Evolutionary conservation across 2,797 vertebrate species (phyloP).

Genomic region (Pseudochirops cupreus): DNA sequence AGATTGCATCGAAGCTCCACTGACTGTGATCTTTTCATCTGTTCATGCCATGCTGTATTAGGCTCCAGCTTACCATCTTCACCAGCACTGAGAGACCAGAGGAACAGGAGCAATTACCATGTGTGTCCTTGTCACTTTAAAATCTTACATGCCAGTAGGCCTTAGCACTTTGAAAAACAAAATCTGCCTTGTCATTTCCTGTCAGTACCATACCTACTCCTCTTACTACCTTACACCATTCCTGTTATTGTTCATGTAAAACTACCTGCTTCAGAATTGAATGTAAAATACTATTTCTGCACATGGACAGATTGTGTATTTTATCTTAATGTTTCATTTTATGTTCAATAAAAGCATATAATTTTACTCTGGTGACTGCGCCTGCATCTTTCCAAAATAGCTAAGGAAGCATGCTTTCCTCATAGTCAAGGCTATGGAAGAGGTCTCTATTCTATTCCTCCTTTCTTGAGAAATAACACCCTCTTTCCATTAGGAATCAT

Average conservation of each 20-base stretch:
- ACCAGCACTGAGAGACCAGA: constrained; percentile 61
- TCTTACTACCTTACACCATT: constrained; percentile 71
- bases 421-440: background rate
- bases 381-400: constrained; percentile 53
- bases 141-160: constrained; percentile 33
- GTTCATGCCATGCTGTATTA: background rate
- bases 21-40: constrained; percentile 33
- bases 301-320: constrained; percentile 88
- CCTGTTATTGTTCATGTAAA: constrained; percentile 77
- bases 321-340: constrained; percentile 82
- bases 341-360: constrained; percentile 76
- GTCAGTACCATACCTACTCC: constrained; percentile 56
- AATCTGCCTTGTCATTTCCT: constrained; percentile 65
- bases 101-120: constrained; percentile 15
- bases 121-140: background rate
- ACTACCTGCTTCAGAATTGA: constrained; percentile 87
- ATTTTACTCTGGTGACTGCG: constrained; percentile 27
- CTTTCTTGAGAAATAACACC: background rate
- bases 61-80: constrained; percentile 28
- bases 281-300: constrained; percentile 91
- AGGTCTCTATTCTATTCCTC: background rate
- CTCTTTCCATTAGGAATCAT: background rate
- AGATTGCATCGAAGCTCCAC: constrained; percentile 19
- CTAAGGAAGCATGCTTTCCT: background rate
- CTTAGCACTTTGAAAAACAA: constrained; percentile 62